phyloP scores from a whole-genome alignment of 2,888 invertebrate species.

The Archaeoteleia sp. region DNA sequence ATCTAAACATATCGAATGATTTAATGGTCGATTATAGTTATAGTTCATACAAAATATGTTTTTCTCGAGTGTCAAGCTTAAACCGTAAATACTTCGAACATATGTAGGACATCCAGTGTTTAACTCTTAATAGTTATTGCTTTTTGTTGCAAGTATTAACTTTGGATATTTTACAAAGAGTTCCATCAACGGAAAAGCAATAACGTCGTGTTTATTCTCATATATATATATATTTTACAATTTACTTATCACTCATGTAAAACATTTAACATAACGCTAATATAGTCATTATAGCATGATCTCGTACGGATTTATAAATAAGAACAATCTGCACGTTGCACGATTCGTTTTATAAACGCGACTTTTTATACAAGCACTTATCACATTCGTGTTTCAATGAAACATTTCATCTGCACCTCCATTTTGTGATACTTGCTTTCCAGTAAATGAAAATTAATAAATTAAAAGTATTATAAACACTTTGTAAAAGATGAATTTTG shows the following conservation, averaged over 20 bases:
- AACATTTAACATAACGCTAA: constrained; percentile 18
- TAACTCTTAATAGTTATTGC: no score
- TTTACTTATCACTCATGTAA: constrained; percentile 8
- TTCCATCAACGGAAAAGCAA: no score
- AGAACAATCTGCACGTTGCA: constrained; percentile 63
- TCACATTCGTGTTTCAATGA: neutral
- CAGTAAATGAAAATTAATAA: constrained; percentile 2
- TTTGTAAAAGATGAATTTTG: no score
- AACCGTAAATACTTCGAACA: no score
- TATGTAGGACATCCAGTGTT: no score
- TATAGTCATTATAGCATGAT: constrained; percentile 67
- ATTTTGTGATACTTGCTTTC: constrained; percentile 1
- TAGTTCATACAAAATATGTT: no score
- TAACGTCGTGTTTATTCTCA: neutral
- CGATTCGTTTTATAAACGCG: constrained; percentile 40
- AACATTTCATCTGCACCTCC: neutral
- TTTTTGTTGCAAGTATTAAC: no score
- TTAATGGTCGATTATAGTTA: no score
- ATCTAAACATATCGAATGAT: no score
- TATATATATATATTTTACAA: neutral
- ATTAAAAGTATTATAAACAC: no score
- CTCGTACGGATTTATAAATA: constrained; percentile 69
- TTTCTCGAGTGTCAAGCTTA: no score
- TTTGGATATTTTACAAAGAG: no score
- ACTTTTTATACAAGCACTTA: constrained; percentile 2